Evolutionary conservation across 2,113 vertebrate species (phyloP), one percentile per base, ranked within the genome.

Genomic region (Spheniscus mendiculus): DNA sequence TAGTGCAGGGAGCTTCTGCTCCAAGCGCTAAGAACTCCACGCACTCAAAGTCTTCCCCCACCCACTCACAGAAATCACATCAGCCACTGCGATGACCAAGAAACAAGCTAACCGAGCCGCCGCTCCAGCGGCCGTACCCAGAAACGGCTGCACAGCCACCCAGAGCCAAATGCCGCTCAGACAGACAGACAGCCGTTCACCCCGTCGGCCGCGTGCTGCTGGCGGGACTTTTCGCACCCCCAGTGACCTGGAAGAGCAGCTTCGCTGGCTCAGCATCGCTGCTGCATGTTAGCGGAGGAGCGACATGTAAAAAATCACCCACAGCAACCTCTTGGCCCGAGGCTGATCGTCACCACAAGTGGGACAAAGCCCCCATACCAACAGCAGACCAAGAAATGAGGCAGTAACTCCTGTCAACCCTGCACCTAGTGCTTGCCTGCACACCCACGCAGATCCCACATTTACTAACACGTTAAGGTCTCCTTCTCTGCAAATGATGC

Each of bases 201-300:
- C n/a, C 32, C 0, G 0, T 1, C 18, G 3, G 56, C 17, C 1
- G 0, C 6, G 14, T 13, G 32, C 65, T 2, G 1, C 4, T 49
- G 67, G 38, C 27, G 18, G 30, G 16, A 61, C 30, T 78, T 38
- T 86, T 32, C 0, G 0, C 11, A 6, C 47, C 36, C 27, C 32
- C 1, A 0, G 52, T 49, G 55, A 73, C 58, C 72, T 44, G 40
- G 36, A 38, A 49, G 34, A 70, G 70, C 52, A 53, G 67, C 78
- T 42, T 29, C 9, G 3, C 19, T 20, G 6, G 44, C 61, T 67
- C 56, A 21, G 44, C 56, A 49, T 55, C 9, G 0, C 30, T 61
- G 36, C 61, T 17, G 26, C 0, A 0, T 8, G 22, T 53, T 11
- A 45, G 47, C 0, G 2, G 32, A 86, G 17, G 20, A 89, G 18